phyloP scores from a whole-genome alignment of 2,113 vertebrate species.

The Oxygymnocypris stewartii region DNA sequence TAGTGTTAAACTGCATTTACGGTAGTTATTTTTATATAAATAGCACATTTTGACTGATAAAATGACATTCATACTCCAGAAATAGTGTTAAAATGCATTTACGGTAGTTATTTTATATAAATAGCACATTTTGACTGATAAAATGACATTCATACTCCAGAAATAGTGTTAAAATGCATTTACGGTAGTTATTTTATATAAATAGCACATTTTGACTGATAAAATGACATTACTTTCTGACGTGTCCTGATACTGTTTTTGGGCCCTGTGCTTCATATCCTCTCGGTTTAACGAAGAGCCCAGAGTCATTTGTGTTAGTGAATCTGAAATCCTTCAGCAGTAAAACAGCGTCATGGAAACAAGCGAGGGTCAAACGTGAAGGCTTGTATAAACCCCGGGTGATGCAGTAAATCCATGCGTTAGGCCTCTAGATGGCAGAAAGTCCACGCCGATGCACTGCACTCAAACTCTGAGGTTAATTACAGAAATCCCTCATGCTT shows the following conservation, averaged over 20 bases:
- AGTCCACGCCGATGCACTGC: slow-evolving; percentile 58
- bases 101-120: too few relatives aligned
- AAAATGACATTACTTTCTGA: background rate
- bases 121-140: too few relatives aligned
- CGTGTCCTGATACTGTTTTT: background rate
- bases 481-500: slow-evolving; percentile 72
- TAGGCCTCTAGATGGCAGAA: slow-evolving; percentile 74
- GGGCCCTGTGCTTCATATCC: background rate
- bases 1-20: background rate
- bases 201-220: too few relatives aligned
- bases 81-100: too few relatives aligned
- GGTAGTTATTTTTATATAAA: background rate
- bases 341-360: slow-evolving; percentile 20
- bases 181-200: too few relatives aligned
- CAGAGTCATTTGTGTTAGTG: background rate
- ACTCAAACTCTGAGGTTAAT: slow-evolving; percentile 69
- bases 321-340: slow-evolving; percentile 24
- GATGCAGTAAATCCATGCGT: background rate
- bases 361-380: slow-evolving; percentile 19
- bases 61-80: background rate
- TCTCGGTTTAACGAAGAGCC: too few relatives aligned
- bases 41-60: background rate
- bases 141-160: too few relatives aligned
- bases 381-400: background rate
- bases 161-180: too few relatives aligned